Base-by-base conservation (phyloP, 2,888 invertebrate genomes). In the Pseudeuparius sepicola region DNA sequence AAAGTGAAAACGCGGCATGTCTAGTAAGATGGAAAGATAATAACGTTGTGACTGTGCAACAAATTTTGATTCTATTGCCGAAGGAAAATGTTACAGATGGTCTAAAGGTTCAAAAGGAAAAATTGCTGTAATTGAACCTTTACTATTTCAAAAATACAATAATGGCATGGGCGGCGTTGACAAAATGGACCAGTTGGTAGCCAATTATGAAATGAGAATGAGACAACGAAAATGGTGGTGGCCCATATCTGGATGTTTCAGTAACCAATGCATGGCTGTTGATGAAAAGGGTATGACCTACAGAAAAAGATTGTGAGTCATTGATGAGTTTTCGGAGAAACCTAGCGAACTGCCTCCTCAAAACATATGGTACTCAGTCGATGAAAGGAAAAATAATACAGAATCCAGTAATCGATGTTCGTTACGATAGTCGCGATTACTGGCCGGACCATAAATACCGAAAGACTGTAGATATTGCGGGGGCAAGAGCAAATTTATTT, bases 111-210 rank as follows among this genome's bases (percentile, higher is more conserved):
- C 20, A 20, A 20, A 20, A 20, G 20, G 20, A 7, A 20, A n/a
- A n/a, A 20, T 20, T n/a, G 20, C n/a, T 20, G 20, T 20, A 20
- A n/a, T n/a, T 7, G 7, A 20, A 20, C 20, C 20, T 26, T 14
- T 16, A 12, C 9, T 24, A n/a, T 24, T 26, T 29, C 10, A 29
- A 24, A 35, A 24, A 26, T 24, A 31, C 24, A 32, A 13, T 5
- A 20, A 20, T n/a, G 20, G 20, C n/a, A 20, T 20, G 20, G 20
- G n/a, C 20, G n/a, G n/a, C n/a, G n/a, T n/a, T n/a, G 20, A 20
- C 20, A 20, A 20, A 20, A 20, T 20, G 20, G 20, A 20, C 20
- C 20, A 20, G n/a, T 20, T 20, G n/a, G 20, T 20, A 20, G 20
- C 20, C 20, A 20, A 20, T 20, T 20, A 20, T 20, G n/a, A n/a